Conservation (phyloP, 2,113 vertebrate species). For the Anolis sagrei region DNA sequence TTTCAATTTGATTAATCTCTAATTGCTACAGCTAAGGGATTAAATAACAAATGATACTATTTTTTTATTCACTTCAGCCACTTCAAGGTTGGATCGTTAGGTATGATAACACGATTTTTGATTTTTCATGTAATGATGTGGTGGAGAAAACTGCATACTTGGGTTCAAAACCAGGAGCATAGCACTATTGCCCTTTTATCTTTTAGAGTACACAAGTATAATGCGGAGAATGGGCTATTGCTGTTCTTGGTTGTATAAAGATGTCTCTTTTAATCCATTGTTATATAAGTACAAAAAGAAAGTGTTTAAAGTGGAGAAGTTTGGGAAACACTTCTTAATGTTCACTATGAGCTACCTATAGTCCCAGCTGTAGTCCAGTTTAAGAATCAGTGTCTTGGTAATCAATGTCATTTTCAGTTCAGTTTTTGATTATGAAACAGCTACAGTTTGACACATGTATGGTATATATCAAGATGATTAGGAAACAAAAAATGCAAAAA, state of each 20-base stretch:
- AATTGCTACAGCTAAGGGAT: too few species aligned
- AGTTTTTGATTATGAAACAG: not conserved
- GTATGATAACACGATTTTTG: too few species aligned
- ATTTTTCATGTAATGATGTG: not conserved
- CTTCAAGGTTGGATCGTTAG: too few species aligned
- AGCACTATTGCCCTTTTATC: not conserved
- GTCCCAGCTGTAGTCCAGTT: not conserved
- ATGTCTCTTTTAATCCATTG: not conserved
- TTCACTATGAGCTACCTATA: not conserved
- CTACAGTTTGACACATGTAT: not conserved
- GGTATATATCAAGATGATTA: not conserved
- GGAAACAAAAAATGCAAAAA: not conserved
- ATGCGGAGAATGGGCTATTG: not conserved
- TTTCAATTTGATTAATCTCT: too few species aligned
- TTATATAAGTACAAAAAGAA: not conserved
- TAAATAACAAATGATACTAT: too few species aligned
- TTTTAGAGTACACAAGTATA: not conserved
- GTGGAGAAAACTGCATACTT: not conserved
- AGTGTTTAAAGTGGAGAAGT: not conserved
- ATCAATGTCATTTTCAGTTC: too few species aligned
- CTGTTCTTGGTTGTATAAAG: not conserved
- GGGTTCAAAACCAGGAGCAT: not conserved
- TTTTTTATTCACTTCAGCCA: too few species aligned
- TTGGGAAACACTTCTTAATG: not conserved
- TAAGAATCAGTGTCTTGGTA: not conserved